Conservation (phyloP, 2,888 invertebrate species). For the Julus scandinavius region DNA sequence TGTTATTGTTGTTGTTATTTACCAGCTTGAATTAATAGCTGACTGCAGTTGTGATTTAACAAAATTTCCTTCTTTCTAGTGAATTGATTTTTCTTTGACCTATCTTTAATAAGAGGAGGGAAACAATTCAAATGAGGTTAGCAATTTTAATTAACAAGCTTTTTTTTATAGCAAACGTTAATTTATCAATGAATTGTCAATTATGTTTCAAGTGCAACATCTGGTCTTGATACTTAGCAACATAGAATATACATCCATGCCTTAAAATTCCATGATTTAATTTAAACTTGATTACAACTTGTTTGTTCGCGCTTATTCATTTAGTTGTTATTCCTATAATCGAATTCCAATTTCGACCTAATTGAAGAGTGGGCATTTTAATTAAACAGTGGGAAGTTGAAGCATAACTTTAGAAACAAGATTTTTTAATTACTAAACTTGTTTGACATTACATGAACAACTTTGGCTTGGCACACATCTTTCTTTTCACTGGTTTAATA, state of each 20-base stretch:
- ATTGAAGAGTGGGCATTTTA: neutral
- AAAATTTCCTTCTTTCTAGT: neutral
- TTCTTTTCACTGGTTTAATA: neutral
- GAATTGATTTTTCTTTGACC: slow-evolving; percentile 22
- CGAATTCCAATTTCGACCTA: neutral
- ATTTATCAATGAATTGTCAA: neutral
- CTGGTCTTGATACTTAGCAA: neutral
- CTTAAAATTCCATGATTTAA: neutral
- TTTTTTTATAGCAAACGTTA: neutral
- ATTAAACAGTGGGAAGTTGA: neutral
- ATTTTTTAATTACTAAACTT: neutral
- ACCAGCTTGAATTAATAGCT: neutral
- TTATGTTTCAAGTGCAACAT: neutral
- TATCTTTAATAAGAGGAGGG: slow-evolving; percentile 1
- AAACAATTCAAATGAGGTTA: neutral
- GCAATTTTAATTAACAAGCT: slow-evolving; percentile 6
- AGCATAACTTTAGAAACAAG: neutral
- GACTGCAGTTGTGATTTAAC: neutral
- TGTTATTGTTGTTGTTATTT: neutral
- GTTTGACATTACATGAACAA: neutral
- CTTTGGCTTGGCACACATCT: neutral
- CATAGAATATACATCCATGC: neutral
- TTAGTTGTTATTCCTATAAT: neutral
- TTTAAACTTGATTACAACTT: neutral
- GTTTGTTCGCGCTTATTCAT: neutral